phyloP scores from a whole-genome alignment of 2,888 invertebrate species.

The Plutella xylostella region DNA sequence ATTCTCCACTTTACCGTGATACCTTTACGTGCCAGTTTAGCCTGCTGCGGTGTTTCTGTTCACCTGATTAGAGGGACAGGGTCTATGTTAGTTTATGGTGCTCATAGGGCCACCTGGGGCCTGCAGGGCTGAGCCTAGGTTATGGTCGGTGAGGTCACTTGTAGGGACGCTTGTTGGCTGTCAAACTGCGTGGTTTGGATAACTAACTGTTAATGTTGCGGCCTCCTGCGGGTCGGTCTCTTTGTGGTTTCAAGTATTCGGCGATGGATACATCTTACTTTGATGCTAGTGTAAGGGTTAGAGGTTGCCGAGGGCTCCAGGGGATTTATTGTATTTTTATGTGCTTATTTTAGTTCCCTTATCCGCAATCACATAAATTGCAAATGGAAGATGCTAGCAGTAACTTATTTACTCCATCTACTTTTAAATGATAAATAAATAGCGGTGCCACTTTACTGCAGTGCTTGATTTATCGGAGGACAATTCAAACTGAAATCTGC shows the following conservation, averaged over 20 bases:
- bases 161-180: not conserved
- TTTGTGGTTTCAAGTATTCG: not conserved
- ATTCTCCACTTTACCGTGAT: slow-evolving; percentile 23
- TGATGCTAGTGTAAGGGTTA: too few species aligned
- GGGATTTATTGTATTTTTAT: too few species aligned
- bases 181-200: not conserved
- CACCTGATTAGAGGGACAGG: slow-evolving; percentile 31
- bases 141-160: slow-evolving; percentile 1
- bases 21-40: slow-evolving; percentile 28
- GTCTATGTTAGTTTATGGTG: not conserved
- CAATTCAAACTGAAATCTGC: too few species aligned
- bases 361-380: too few species aligned
- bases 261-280: too few species aligned
- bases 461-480: too few species aligned
- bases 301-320: too few species aligned
- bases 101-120: slow-evolving; percentile 2
- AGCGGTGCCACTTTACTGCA: too few species aligned
- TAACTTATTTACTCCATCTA: too few species aligned
- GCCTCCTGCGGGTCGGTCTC: not conserved
- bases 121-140: not conserved
- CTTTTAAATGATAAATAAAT: too few species aligned
- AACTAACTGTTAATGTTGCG: not conserved
- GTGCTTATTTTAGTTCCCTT: too few species aligned
- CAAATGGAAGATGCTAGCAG: too few species aligned
- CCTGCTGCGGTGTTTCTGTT: slow-evolving; percentile 25